These are phyloP conservation scores for Cybosia mesomella DNA, from an alignment of 2,888 invertebrate species.

Conservation along the genomic window DNA sequence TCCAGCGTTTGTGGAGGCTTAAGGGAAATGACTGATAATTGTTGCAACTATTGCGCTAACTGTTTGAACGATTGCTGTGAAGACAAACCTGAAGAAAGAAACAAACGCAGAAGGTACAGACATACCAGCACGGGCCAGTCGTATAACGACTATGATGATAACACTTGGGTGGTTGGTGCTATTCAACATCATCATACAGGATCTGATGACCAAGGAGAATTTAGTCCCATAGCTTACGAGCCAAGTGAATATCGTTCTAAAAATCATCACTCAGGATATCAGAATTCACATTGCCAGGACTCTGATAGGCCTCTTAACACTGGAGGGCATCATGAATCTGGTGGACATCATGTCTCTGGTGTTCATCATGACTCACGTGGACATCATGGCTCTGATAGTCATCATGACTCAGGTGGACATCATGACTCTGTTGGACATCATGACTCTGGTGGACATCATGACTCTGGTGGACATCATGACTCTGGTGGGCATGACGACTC, in stretches of 20 bases:
- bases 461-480: neutral
- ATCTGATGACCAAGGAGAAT: neutral
- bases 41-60: constrained; percentile 53
- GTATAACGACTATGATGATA: constrained; percentile 22
- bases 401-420: neutral
- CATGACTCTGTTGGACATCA: neutral
- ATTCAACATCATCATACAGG: constrained; percentile 9
- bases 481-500: neutral
- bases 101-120: constrained; percentile 28
- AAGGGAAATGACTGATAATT: constrained; percentile 49
- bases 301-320: constrained; percentile 5
- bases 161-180: constrained; percentile 26
- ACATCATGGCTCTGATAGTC: neutral
- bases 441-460: neutral
- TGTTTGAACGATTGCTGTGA: constrained; percentile 55
- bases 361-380: constrained; percentile 3
- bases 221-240: neutral
- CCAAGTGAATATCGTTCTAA: neutral
- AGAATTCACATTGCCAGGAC: constrained; percentile 12
- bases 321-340: constrained; percentile 4
- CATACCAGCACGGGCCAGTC: constrained; percentile 14
- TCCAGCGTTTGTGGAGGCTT: constrained; percentile 46
- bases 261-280: constrained; percentile 1
- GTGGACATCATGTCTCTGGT: constrained; percentile 2
- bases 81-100: constrained; percentile 42